These are phyloP conservation scores for Procavia capensis DNA, from an alignment of 2,113 vertebrate genomes.

Conservation along the genomic window DNA sequence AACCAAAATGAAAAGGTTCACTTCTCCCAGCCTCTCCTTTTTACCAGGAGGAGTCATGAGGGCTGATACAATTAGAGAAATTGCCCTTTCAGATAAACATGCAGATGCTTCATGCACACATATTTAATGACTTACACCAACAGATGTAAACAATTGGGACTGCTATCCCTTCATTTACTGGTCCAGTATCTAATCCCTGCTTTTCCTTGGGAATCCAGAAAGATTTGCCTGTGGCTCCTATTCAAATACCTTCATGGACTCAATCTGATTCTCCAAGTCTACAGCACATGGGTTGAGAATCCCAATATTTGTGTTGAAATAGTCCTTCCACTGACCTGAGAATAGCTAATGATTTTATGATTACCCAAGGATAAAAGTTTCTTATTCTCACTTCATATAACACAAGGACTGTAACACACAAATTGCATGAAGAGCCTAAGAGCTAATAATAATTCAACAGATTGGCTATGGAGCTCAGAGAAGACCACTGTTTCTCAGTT, in stretches of 20 bases:
- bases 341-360: background rate
- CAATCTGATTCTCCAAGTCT: background rate
- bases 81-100: background rate
- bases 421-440: background rate
- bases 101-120: background rate
- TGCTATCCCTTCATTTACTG: too few relatives aligned
- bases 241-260: background rate
- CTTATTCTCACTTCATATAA: background rate
- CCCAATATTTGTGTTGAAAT: background rate
- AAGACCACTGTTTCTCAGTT: conserved; percentile 13
- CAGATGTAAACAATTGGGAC: background rate
- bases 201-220: background rate
- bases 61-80: background rate
- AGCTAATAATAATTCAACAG: background rate
- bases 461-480: background rate
- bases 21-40: background rate
- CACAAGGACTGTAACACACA: background rate
- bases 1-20: conserved; percentile 44
- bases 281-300: background rate
- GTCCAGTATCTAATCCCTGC: background rate
- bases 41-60: background rate
- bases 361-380: background rate
- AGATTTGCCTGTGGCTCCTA: background rate
- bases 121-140: background rate
- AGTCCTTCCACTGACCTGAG: background rate